A percentile compares a stretch with the other conserved stretches of the same genome.
These are phyloP conservation scores for Drosophila carrolli DNA, from an alignment of 1,140 invertebrate genomes.

Conservation along the genomic window DNA sequence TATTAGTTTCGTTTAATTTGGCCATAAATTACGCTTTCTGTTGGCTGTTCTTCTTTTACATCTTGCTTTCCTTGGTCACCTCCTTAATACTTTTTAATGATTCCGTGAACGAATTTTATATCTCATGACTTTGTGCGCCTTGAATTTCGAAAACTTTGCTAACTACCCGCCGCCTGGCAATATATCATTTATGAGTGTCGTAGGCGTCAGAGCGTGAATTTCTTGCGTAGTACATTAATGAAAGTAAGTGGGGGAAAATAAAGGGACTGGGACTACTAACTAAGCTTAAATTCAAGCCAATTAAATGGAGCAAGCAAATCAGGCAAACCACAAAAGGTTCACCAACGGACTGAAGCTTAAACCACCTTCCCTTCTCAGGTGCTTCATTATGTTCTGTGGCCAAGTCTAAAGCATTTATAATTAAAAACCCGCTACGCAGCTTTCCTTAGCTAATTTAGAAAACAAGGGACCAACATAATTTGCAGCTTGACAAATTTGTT, in stretches of 20 bases:
- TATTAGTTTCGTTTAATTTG: conserved; percentile 81
- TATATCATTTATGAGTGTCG: conserved; percentile 54
- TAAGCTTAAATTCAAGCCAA: conserved; percentile 39
- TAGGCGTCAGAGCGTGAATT: conserved; percentile 50
- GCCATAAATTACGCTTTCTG: conserved; percentile 76
- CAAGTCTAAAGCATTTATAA: conserved; percentile 29
- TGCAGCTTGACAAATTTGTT: conserved; percentile 57
- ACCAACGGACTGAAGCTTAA: not conserved
- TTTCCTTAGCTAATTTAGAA: conserved; percentile 15
- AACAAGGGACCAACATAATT: conserved; percentile 50
- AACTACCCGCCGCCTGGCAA: conserved; percentile 18
- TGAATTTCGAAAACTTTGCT: conserved; percentile 41
- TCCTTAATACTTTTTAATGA: conserved; percentile 80
- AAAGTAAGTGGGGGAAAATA: not conserved
- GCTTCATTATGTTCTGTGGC: not conserved
- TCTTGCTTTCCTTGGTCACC: conserved; percentile 32
- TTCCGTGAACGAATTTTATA: conserved; percentile 53
- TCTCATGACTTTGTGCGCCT: conserved; percentile 22
- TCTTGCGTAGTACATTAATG: conserved; percentile 33
- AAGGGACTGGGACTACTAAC: not conserved
- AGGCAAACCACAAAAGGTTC: conserved; percentile 31
- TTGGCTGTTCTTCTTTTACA: conserved; percentile 11
- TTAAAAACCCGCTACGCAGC: conserved; percentile 37
- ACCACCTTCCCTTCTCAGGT: conserved; percentile 16
- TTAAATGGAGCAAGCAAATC: conserved; percentile 52